Base-by-base conservation (phyloP, 2,113 vertebrate genomes). In the Pavo muticus region DNA sequence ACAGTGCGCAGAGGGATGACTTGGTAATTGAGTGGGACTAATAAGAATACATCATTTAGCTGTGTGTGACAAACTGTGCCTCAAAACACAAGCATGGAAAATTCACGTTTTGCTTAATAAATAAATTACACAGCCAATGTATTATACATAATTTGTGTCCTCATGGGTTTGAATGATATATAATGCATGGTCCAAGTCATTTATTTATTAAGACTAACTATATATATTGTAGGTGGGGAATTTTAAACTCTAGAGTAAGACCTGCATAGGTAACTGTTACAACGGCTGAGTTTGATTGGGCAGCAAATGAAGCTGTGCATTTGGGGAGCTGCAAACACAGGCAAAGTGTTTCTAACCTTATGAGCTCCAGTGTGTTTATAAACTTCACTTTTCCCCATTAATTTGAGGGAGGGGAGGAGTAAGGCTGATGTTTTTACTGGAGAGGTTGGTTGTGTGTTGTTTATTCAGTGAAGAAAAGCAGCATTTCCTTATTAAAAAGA, bases 41-140 rank as follows among this genome's bases (percentile, higher is more conserved):
- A 98, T 98, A 98, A 98, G 98, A 98, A 98, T 98, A 98, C 98
- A 98, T 98, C 98, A 98, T 97, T 98, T 98, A 98, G 98, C 98
- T 81, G 94, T 91, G 90, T 97, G 98, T 98, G 98, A 98, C 98
- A 98, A 98, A 98, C 97, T 97, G 97, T 82, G 97, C 97, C 97
- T 98, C 97, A 97, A 97, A 98, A 98, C 97, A 97, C 96, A 95
- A 97, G 98, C 97, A 98, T 97, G 98, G 98, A 98, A 98, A 98
- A 98, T 98, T 98, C 99, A 98, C 98, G 97, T 98, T 99, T 99
- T 99, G 98, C 98, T 98, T 98, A 98, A 99, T 99, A 98, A 99
- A 99, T 99, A 99, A 99, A 99, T 99, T 98, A 99, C 98, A 98
- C 97, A 98, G 98, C 97, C 97, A 95, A 99, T 99, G 98, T 98